Base-by-base conservation (phyloP, 2,888 invertebrate species). In the Aleiodes testaceus region DNA sequence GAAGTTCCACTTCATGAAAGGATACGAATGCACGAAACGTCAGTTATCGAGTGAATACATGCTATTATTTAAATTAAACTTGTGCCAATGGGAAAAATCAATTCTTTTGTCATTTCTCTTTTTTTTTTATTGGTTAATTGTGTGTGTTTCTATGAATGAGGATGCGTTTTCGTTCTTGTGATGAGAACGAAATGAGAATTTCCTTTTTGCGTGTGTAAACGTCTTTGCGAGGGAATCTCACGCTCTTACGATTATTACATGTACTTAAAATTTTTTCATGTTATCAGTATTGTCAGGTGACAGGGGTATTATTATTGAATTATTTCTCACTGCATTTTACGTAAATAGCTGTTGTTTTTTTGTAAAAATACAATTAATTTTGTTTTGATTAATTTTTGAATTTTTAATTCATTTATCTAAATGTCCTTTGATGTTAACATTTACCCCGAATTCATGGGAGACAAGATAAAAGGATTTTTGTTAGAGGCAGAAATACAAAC, bases 401-500 rank as follows among this genome's bases (percentile, higher is more conserved):
- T 36, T 36, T 36, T 9, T 7, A 36, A 36, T 36, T 11, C 36
- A 36, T 36, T 36, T 36, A 36, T 36, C 36, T 6, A 1, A 36
- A 36, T 36, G 9, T 36, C 11, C 36, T 36, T 36, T 16, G 36
- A 11, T 42, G 14, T 36, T 59, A 9, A 16, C 16, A 16, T 59
- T 42, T 11, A 36, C 36, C 36, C 11, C 36, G 7, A 36, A 36
- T 36, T 36, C 11, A 36, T 9, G 1, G 7, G 11, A 36, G 36
- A 36, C 36, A 36, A 11, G 9, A 36, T 36, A 7, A 36, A 36
- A 36, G 1, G 2, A 36, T n/a, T n/a, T n/a, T n/a, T n/a, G n/a
- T n/a, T n/a, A n/a, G n/a, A n/a, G 16, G 5, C n/a, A 18, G 26
- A 42, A 59, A 18, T 59, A 59, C 16, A 59, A 59, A 59, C 59